Evolutionary conservation across 2,797 vertebrate genomes (phyloP), one percentile per base, ranked within the genome.

Genomic region (Poecile montanus): DNA sequence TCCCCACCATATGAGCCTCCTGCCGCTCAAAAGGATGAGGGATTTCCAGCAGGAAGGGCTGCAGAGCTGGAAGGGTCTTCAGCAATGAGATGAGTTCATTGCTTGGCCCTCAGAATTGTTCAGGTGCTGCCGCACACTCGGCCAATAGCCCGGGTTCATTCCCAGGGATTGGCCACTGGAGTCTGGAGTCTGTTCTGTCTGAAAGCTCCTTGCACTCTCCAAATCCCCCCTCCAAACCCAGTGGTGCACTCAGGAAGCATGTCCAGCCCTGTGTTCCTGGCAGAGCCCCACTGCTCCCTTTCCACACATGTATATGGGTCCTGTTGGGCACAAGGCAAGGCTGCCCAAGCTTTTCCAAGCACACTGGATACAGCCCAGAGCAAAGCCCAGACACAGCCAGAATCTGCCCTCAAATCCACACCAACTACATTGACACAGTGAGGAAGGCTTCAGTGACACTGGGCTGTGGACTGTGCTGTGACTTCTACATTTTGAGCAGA

Each of bases 321-420:
- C 7, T 14, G 18, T 2, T 61, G 58, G 51, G 27, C 65, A 18
- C 22, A 26, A 40, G 57, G 27, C 32, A 30, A 50, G 42, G 34
- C 57, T 90, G 48, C 48, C 56, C 2, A 2, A 60, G 40, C 32
- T 16, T 4, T 44, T 65, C 74, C 84, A 50, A n/a, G 42, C 3
- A 1, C 61, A 23, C 26, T 0, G 0, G 48, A 54, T 68, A 50
- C 3, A 27, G 30, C 38, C 51, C 62, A 40, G 23, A 91, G 54
- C 5, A 1, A 66, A 73, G 36, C 63, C 32, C 1, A 0, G 48
- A 23, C 40, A 72, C 25, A n/a, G 48, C 29, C 67, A 40, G 4
- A 26, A 36, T 36, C 75, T 88, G 78, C 57, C 45, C 76, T 88
- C 8, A 0, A 21, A 38, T 22, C 29, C 68, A 40, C 30, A 40